Evolutionary conservation across 2,888 invertebrate genomes (phyloP).

Genomic region (Aproaerema taeniolella): DNA sequence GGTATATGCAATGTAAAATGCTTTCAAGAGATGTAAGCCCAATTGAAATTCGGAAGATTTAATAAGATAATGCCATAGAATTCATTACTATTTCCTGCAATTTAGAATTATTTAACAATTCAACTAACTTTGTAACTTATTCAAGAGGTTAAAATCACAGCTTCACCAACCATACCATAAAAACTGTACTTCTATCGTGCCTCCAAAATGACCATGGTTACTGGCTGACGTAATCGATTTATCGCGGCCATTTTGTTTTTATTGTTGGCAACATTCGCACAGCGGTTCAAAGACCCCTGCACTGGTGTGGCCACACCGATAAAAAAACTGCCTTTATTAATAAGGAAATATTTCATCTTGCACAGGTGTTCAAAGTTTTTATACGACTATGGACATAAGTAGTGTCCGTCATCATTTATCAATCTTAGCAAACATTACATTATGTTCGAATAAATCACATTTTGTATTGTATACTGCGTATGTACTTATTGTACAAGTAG

Average conservation of each 20-base stretch:
- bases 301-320: constrained; percentile 32
- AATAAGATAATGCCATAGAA: no score
- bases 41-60: no score
- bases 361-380: constrained; percentile 36
- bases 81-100: no score
- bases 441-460: no score
- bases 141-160: background rate
- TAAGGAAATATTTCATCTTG: constrained; percentile 23
- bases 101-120: no score
- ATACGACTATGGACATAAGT: constrained; percentile 21
- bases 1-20: no score
- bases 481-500: no score
- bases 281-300: constrained; percentile 58
- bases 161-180: no score
- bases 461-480: no score
- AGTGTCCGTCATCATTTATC: constrained; percentile 34
- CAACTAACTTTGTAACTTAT: no score
- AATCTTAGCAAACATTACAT: no score
- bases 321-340: constrained; percentile 41
- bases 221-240: constrained; percentile 44
- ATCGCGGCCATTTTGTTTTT: constrained; percentile 44
- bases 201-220: constrained; percentile 6
- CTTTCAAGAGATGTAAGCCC: no score
- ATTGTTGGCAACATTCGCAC: constrained; percentile 42
- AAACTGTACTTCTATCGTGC: background rate